Percentiles rank a stretch among this genome's conserved stretches.
phyloP scores from a whole-genome alignment of 2,797 vertebrate genomes.

The Helicolenus hilgendorfi region DNA sequence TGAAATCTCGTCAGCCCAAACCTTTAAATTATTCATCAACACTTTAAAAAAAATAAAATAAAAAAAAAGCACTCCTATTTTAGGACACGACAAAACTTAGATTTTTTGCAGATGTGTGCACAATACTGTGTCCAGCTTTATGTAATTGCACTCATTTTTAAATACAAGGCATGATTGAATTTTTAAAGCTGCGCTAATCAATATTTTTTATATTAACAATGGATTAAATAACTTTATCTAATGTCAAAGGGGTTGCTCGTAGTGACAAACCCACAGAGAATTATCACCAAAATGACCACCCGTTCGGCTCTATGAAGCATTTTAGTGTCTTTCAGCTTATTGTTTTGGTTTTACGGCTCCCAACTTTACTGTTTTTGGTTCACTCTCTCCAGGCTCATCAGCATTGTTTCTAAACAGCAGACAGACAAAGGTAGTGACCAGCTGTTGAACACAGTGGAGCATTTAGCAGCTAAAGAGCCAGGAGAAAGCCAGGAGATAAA shows the following conservation, averaged over 20 bases:
- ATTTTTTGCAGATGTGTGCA: constrained; percentile 49
- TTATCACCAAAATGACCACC: not conserved
- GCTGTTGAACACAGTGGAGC: not conserved
- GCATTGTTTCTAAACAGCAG: not conserved
- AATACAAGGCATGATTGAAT: not conserved
- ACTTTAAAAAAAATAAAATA: constrained; percentile 32
- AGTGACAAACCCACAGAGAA: not conserved
- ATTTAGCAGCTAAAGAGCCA: not conserved
- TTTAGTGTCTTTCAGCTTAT: not conserved
- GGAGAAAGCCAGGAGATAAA: too few species aligned
- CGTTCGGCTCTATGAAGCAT: not conserved
- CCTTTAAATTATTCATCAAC: constrained; percentile 67
- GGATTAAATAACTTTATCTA: not conserved
- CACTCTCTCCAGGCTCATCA: not conserved
- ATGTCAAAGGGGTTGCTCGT: not conserved
- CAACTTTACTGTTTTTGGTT: not conserved
- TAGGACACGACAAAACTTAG: constrained; percentile 25
- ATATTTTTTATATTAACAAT: not conserved
- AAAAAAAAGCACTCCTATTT: constrained; percentile 50
- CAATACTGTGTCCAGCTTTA: constrained; percentile 26
- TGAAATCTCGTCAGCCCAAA: constrained; percentile 59
- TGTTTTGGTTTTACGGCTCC: not conserved
- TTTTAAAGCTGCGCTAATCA: not conserved
- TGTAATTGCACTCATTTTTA: not conserved
- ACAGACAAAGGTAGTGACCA: not conserved